Evolutionary conservation across 2,797 vertebrate species (phyloP), one percentile per base, ranked within the genome.

Genomic region (Leptodactylus fallax): DNA sequence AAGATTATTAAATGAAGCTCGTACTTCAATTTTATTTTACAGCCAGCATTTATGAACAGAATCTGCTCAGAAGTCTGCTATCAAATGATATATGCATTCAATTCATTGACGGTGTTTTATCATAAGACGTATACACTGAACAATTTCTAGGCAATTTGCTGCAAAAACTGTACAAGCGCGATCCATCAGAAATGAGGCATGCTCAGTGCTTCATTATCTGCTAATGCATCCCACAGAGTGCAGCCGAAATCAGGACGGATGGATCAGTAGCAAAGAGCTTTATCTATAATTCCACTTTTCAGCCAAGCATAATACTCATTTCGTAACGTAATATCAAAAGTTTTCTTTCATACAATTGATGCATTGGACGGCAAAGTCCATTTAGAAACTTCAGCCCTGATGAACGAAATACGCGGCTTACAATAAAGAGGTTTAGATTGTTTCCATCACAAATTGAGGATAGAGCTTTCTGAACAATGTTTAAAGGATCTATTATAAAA

Each of bases 101-200:
- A 51, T 82, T 82, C 7, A 69, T 69, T 82, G 63, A 53, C 13
- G 16, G 63, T 13, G 23, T 25, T 69, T 69, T 69, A 53, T 82
- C 81, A 67, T 55, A 55, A 51, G 61, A 19, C 63, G 14, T 21
- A 82, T 36, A 25, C 25, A 51, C 80, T 10, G 16, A 12, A 63
- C 81, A 82, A 82, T 82, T 82, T 82, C 81, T 27, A 82, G 61
- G 61, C 81, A 82, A 82, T 82, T 82, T 82, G 77, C 51, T 36
- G 23, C 61, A 67, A 82, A 53, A 69, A 19, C 23, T 69, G 49
- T 19, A 69, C 17, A 6, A 69, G n/a, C 17, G 81, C 14, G 23
- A 69, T 27, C 63, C 81, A 69, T 82, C 51, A 27, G 49, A 69
- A 82, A 82, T 69, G 81, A 82, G 45, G 63, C 47, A 25, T 55